phyloP scores from a whole-genome alignment of 2,113 vertebrate species.

The Sigmodon hispidus region DNA sequence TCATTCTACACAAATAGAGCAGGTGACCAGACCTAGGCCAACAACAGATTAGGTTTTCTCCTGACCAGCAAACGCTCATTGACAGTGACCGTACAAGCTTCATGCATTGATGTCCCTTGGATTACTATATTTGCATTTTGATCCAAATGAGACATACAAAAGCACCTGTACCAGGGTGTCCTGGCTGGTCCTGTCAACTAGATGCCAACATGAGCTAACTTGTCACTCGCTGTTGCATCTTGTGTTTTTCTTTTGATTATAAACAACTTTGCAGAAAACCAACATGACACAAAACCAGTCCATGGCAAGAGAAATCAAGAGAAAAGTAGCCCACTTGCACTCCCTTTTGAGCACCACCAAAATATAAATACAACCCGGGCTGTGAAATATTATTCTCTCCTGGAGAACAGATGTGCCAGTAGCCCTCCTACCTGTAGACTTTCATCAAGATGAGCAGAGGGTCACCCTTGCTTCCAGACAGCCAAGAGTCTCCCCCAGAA shows the following conservation, averaged over 20 bases:
- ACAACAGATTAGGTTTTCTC: not conserved
- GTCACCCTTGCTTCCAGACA: not conserved
- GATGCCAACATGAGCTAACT: not conserved
- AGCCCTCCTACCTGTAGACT: not conserved
- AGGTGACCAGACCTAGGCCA: not conserved
- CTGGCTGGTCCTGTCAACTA: no score
- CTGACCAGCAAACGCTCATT: not conserved
- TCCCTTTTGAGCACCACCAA: not conserved
- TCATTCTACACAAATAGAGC: not conserved
- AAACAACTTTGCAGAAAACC: slow-evolving; percentile 14
- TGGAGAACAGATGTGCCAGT: not conserved
- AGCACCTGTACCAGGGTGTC: no score
- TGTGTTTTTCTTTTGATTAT: not conserved
- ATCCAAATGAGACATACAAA: not conserved
- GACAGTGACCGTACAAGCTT: not conserved
- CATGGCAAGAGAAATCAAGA: not conserved
- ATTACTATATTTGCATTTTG: not conserved
- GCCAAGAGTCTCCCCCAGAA: not conserved
- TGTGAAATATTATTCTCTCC: not conserved
- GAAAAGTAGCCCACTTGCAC: not conserved
- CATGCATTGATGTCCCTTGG: not conserved
- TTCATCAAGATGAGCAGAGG: not conserved
- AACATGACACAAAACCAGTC: not conserved
- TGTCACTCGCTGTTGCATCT: not conserved
- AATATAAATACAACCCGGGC: not conserved